Conservation (phyloP, 1,140 invertebrate genomes). For the Carcinoscorpius rotundicauda region DNA sequence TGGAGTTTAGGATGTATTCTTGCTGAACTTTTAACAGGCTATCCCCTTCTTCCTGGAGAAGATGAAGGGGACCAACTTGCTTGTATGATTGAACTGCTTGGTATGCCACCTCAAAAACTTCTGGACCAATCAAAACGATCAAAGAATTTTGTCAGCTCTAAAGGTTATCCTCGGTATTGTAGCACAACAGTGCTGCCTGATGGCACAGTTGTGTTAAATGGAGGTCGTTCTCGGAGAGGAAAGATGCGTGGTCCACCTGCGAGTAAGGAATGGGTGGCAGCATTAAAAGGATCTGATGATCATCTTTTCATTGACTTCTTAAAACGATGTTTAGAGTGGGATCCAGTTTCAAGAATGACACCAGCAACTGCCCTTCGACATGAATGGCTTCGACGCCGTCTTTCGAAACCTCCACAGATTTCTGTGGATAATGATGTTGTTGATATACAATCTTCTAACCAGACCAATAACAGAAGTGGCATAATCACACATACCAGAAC, state of each 20-base stretch:
- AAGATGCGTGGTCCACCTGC: slow-evolving; percentile 88
- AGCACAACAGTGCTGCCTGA: slow-evolving; percentile 71
- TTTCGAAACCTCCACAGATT: slow-evolving; percentile 18
- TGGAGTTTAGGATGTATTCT: slow-evolving; percentile 93
- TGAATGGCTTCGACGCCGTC: slow-evolving; percentile 71
- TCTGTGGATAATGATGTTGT: slow-evolving; percentile 9
- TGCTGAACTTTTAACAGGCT: slow-evolving; percentile 75
- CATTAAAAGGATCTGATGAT: slow-evolving; percentile 91
- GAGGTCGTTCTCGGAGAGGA: slow-evolving; percentile 80
- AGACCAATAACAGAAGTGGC: slow-evolving; percentile 13
- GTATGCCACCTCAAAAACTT: slow-evolving; percentile 85
- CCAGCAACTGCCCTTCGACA: slow-evolving; percentile 83
- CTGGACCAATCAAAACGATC: slow-evolving; percentile 81
- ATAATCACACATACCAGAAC: slow-evolving; percentile 22
- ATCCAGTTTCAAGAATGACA: slow-evolving; percentile 82
- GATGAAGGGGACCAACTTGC: slow-evolving; percentile 95
- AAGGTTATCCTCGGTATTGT: slow-evolving; percentile 95
- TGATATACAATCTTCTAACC: slow-evolving; percentile 12
- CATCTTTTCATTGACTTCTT: slow-evolving; percentile 94
- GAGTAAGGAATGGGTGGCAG: slow-evolving; percentile 72
- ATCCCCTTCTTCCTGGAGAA: slow-evolving; percentile 86
- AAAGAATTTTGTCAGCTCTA: slow-evolving; percentile 86
- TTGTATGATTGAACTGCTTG: slow-evolving; percentile 94
- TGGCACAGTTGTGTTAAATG: slow-evolving; percentile 66
- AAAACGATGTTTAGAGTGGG: slow-evolving; percentile 87